A percentile compares a stretch with the other conserved stretches of the same genome.
Evolutionary conservation across 2,797 vertebrate species (phyloP).

Genomic region (Spea hammondii): DNA sequence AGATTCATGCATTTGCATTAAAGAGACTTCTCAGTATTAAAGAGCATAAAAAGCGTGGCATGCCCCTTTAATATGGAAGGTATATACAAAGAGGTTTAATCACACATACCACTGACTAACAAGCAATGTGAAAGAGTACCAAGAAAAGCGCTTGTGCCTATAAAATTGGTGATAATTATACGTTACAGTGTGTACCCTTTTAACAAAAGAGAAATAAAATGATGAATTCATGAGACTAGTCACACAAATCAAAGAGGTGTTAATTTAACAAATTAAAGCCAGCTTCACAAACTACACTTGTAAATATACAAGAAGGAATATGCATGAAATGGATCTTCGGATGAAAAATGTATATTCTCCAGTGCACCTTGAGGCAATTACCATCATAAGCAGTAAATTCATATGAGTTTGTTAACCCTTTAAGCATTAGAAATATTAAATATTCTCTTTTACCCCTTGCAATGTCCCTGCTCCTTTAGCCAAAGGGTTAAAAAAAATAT

Average conservation of each 20-base stretch:
- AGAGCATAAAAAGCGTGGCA: conserved; percentile 12
- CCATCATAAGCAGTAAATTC: not conserved
- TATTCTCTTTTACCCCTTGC: not conserved
- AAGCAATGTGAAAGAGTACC: not conserved
- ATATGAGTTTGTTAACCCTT: not conserved
- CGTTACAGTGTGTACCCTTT: not conserved
- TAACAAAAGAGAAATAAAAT: not conserved
- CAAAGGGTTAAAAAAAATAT: not conserved
- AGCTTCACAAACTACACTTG: not conserved
- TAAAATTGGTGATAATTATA: conserved; percentile 14
- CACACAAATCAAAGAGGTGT: not conserved
- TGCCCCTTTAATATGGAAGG: conserved; percentile 5
- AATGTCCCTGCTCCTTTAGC: not conserved
- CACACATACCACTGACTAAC: not conserved
- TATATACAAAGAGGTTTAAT: too few relatives aligned
- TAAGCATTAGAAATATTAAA: not conserved
- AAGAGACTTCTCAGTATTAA: conserved; percentile 15
- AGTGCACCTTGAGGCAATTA: not conserved
- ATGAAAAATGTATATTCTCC: not conserved
- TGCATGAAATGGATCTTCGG: not conserved
- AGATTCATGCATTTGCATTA: too few relatives aligned
- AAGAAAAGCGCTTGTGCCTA: conserved; percentile 11
- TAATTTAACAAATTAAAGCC: not conserved
- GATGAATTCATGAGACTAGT: not conserved
- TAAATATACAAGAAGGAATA: not conserved